Evolutionary conservation across 2,888 invertebrate genomes (phyloP).

Genomic region (Toxonevra muliebris): DNA sequence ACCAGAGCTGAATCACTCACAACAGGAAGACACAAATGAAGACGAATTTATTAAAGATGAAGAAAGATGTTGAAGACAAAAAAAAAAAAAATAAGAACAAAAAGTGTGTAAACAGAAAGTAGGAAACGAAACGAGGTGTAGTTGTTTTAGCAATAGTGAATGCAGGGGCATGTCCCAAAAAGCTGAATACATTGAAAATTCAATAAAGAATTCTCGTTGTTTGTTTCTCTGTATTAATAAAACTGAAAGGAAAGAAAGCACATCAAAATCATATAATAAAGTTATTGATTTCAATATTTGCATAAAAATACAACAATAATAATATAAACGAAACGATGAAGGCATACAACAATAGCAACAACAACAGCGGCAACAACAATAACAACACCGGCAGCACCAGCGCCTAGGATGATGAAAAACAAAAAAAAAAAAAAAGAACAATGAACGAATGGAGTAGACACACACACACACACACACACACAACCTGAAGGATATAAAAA

Average conservation of each 20-base stretch:
- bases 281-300: conserved; percentile 41
- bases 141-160: conserved; percentile 27
- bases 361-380: conserved; percentile 5
- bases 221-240: too few relatives aligned
- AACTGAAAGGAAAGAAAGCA: too few relatives aligned
- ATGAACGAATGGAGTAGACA: background rate
- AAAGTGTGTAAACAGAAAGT: conserved; percentile 18
- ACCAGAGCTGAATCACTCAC: background rate
- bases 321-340: too few relatives aligned
- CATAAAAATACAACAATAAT: conserved; percentile 28
- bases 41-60: conserved; percentile 30
- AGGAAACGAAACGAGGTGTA: conserved; percentile 9
- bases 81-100: conserved; percentile 9
- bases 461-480: background rate
- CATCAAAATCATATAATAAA: conserved; percentile 8
- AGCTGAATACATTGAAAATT: background rate
- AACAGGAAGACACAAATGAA: conserved; percentile 18
- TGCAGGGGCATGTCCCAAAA: conserved; percentile 16
- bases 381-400: too few relatives aligned
- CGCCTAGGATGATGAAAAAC: too few relatives aligned
- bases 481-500: background rate
- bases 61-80: background rate
- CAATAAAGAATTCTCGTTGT: too few relatives aligned
- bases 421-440: background rate
- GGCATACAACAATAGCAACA: conserved; percentile 11